Evolutionary conservation across 2,797 vertebrate genomes (phyloP), one percentile per base, ranked within the genome.

Genomic region (Furcifer pardalis): DNA sequence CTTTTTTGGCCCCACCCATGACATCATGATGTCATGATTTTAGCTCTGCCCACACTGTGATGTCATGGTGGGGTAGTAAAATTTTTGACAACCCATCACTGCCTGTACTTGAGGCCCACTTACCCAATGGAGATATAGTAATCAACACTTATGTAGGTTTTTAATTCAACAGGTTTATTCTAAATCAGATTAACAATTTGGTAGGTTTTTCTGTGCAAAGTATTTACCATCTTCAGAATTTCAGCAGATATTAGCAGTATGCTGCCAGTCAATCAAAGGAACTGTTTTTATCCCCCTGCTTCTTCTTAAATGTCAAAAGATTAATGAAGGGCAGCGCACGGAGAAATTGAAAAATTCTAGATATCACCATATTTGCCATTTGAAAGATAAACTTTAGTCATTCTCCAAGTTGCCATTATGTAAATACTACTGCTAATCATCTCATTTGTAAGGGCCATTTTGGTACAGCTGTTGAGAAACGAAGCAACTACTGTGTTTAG

Each of bases 241-340:
- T 62, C 52, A 40, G 46, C 52, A 44, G 62, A 62, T 73, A 73
- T 62, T 73, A 73, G 46, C 37, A 62, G 1, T 60, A 23, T 37
- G 44, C 72, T 44, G 37, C 21, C 27, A 82, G n/a, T 72, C 49
- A 72, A 60, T 37, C 19, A 32, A 27, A 71, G 66, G 7, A 56
- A 73, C 25, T 73, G 52, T 42, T 56, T 44, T 1, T 56, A 35
- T 62, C 46, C 23, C 32, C 13, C 10, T 46, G 30, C n/a, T 84
- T 69, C 52, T 19, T 59, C 49, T 69, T 77, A 78, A 78, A 84
- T 84, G 82, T 77, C 75, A 78, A 10, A 84, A 78, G 74, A 77
- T 27, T 60, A 84, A 84, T 69, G 79, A 44, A 60, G 65, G 75
- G 52, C 30, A 71, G 52, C 52, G 12, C 56, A 60, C 60, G 82